Conservation (phyloP, 2,888 invertebrate genomes). For the Rosalia funebris region DNA sequence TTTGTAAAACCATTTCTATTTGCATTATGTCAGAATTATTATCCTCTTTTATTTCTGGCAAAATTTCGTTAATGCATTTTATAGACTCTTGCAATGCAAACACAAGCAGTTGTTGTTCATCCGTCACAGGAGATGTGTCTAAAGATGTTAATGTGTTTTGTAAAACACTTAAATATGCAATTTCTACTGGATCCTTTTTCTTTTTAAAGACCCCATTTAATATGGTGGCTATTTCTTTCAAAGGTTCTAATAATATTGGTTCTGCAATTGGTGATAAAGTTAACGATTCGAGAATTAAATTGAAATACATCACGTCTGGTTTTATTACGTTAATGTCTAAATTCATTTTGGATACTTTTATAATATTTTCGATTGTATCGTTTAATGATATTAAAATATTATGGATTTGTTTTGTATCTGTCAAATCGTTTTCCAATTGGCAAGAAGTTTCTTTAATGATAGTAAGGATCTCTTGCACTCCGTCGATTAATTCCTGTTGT, state of each 20-base stretch:
- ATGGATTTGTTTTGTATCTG: constrained; percentile 16
- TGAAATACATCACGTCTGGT: constrained; percentile 6
- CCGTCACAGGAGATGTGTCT: background rate
- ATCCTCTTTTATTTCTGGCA: constrained; percentile 18
- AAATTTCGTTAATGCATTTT: background rate
- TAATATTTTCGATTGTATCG: constrained; percentile 24
- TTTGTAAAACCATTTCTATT: constrained; percentile 13
- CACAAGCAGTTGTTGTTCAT: constrained; percentile 1
- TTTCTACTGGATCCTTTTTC: background rate
- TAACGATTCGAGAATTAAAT: background rate
- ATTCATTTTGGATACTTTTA: constrained; percentile 18
- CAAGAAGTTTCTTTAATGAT: constrained; percentile 17
- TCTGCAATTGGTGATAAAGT: constrained; percentile 10
- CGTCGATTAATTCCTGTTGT: constrained; percentile 34
- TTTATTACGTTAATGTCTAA: constrained; percentile 17
- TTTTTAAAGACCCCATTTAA: constrained; percentile 1
- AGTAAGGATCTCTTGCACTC: constrained; percentile 30
- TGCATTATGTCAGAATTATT: background rate
- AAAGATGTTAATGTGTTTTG: constrained; percentile 2
- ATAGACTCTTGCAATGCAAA: constrained; percentile 13
- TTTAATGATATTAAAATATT: constrained; percentile 30
- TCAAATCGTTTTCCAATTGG: constrained; percentile 30
- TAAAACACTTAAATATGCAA: constrained; percentile 7
- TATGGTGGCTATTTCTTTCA: background rate
- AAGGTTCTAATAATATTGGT: background rate